Conservation (phyloP, 2,113 vertebrate species). For the Connochaetes taurinus region DNA sequence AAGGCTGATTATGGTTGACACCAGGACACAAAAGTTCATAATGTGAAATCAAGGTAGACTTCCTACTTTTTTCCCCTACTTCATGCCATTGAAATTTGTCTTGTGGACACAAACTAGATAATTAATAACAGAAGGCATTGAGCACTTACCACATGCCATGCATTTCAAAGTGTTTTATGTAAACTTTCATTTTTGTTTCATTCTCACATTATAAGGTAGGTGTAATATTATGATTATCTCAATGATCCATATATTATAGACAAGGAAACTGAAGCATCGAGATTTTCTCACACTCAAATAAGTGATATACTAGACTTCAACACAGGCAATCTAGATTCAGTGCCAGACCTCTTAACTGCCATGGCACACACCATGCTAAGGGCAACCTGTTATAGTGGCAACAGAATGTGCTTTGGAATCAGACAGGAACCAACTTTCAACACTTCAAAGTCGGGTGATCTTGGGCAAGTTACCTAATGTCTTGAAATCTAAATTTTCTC, state of each 20-base stretch:
- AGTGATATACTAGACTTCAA: background rate
- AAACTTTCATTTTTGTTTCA: background rate
- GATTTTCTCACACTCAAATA: background rate
- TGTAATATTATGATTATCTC: background rate
- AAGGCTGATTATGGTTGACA: background rate
- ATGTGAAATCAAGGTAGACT: background rate
- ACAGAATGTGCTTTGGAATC: background rate
- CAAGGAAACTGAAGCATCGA: background rate
- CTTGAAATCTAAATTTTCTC: background rate
- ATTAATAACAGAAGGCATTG: background rate
- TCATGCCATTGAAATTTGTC: background rate
- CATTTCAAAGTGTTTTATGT: background rate
- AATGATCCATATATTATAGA: background rate
- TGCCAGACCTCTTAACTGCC: background rate
- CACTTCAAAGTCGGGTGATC: background rate
- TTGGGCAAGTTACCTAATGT: background rate
- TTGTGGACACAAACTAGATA: background rate
- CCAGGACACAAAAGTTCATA: background rate
- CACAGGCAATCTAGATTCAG: background rate
- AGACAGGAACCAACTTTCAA: background rate
- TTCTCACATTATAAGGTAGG: background rate
- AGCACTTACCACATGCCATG: background rate
- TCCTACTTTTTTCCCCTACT: background rate
- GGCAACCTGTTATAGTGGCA: background rate
- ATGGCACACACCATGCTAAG: background rate